Evolutionary conservation across 1,140 invertebrate genomes (phyloP), one percentile per base, ranked within the genome.

Genomic region (Hylaeus anthracinus): DNA sequence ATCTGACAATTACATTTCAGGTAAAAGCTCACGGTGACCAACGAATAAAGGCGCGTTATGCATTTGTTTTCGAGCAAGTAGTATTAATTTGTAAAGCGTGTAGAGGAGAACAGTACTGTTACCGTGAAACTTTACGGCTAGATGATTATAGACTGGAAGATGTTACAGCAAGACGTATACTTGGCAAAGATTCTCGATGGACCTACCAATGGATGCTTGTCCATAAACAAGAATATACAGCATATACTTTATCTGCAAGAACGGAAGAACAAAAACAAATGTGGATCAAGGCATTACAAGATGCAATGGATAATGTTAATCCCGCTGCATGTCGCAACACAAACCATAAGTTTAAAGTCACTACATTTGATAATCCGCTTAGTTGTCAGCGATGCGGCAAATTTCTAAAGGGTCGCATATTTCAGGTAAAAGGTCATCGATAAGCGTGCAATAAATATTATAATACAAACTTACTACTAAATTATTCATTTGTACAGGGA

Each of bases 41-140:
- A 90, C 97, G 97, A 90, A 94, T 96, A 1, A 97, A 97, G 91
- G 95, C 95, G 61, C 96, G 98, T 91, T 99, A 98, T 92, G 97
- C 98, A 15, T 99, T 99, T 93, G 96, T 99, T 45, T 99, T 99
- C 94, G 98, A 99, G 91, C 98, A 98, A 95, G 97, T 98, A 45
- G 96, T 99, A 93, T 95, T 99, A 72, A 96, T 99, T 92, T 99
- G 98, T 91, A 99, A 99, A 94, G 95, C 96, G 14, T 95, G 96
- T 41, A 95, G 96, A 94, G 97, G 98, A 79, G 98, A 98, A 90
- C 97, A 98, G 88, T 99, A 98, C 93, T 97, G 96, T 89, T 99
- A 96, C 93, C 97, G 98, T 79, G 96, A 98, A 89, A 97, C 96
- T 15, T 94, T 99, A 56, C 95, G 96, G 73, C 94, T 99, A 65